Conservation (phyloP, 1,140 invertebrate species). For the Papilio machaon region DNA sequence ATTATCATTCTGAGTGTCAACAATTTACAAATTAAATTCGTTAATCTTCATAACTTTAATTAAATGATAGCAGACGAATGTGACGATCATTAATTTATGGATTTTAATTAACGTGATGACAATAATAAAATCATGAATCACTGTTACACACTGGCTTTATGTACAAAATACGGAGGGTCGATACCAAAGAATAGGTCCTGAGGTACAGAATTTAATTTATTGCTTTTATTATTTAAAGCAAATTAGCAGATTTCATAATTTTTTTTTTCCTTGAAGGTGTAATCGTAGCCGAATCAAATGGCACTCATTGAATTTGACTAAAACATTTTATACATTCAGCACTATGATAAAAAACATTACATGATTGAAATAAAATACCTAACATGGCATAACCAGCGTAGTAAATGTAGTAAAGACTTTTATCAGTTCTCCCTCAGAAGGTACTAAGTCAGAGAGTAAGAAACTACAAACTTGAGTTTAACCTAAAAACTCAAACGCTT, state of each 20-base stretch:
- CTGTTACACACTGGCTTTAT: conserved; percentile 11
- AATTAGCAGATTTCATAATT: neutral
- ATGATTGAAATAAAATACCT: too few relatives aligned
- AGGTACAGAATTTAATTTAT: conserved; percentile 6
- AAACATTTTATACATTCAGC: too few relatives aligned
- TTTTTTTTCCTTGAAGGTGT: neutral
- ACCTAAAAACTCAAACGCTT: neutral
- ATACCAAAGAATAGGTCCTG: neutral
- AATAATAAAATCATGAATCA: conserved; percentile 18
- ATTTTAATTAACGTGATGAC: conserved; percentile 25
- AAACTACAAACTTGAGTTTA: neutral
- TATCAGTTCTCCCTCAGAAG: too few relatives aligned
- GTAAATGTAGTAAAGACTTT: too few relatives aligned
- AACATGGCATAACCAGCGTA: too few relatives aligned
- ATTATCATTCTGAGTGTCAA: conserved; percentile 2
- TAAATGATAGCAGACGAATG: conserved; percentile 24
- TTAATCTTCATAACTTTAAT: conserved; percentile 27
- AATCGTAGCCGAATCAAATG: neutral
- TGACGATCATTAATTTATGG: conserved; percentile 27
- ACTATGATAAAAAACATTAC: too few relatives aligned
- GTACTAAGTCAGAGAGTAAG: neutral
- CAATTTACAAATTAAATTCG: conserved; percentile 22
- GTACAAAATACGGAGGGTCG: neutral
- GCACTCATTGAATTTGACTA: neutral
- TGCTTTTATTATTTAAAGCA: conserved; percentile 5